phyloP scores from a whole-genome alignment of 1,140 invertebrate species.

The Drosophila prosaltans region DNA sequence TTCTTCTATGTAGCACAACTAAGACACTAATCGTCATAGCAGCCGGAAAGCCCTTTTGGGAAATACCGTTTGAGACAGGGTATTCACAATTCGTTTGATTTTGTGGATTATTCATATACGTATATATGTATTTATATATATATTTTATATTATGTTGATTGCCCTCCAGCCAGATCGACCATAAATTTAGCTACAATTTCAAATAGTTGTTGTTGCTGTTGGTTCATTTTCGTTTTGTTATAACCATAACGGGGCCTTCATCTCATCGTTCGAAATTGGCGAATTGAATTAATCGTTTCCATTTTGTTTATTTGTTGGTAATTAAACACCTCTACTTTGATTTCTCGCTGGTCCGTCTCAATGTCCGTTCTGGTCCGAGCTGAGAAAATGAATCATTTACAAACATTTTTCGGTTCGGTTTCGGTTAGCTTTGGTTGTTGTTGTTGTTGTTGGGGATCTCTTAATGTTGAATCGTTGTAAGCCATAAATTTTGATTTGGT shows the following conservation, averaged over 20 bases:
- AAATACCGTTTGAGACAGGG: not conserved
- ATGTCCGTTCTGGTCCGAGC: constrained; percentile 14
- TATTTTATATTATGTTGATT: constrained; percentile 41
- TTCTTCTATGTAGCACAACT: too few relatives aligned
- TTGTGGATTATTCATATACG: not conserved
- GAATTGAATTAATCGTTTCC: constrained; percentile 81
- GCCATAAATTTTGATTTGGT: constrained; percentile 69
- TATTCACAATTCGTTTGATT: constrained; percentile 6
- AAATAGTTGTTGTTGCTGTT: constrained; percentile 50
- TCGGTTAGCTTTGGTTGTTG: constrained; percentile 12
- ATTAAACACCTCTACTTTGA: constrained; percentile 81
- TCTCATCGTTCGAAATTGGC: constrained; percentile 64
- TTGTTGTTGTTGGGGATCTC: constrained; percentile 43
- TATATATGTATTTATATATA: not conserved
- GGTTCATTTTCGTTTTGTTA: constrained; percentile 35
- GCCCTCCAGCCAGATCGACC: constrained; percentile 56
- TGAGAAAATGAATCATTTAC: constrained; percentile 77
- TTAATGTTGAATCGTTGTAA: constrained; percentile 81
- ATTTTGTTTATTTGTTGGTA: constrained; percentile 82
- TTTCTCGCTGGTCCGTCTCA: constrained; percentile 62
- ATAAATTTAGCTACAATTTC: constrained; percentile 77
- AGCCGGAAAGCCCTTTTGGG: too few relatives aligned
- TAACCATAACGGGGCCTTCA: constrained; percentile 70
- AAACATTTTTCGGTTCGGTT: constrained; percentile 32
- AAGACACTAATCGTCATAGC: too few relatives aligned